phyloP scores from a whole-genome alignment of 2,113 vertebrate genomes.

The Psammodynastes pulverulentus region DNA sequence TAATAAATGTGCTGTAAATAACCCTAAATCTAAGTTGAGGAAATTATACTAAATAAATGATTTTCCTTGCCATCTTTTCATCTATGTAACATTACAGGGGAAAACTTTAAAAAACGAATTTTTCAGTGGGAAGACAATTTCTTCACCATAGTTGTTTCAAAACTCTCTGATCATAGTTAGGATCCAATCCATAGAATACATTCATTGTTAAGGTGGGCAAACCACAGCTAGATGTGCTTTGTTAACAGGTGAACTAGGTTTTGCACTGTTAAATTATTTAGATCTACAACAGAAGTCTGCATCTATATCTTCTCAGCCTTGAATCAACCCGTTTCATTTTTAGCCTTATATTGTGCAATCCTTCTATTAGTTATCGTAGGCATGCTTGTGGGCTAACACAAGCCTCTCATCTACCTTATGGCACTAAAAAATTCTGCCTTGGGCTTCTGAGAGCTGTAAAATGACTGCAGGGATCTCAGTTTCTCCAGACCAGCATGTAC shows the following conservation, averaged over 20 bases:
- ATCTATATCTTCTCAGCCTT: constrained; percentile 69
- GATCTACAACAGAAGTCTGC: constrained; percentile 63
- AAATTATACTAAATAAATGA: not conserved
- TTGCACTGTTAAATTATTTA: constrained; percentile 75
- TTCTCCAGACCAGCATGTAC: constrained; percentile 53
- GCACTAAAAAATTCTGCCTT: constrained; percentile 62
- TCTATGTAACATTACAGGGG: not conserved
- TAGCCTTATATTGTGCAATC: constrained; percentile 58
- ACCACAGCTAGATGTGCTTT: constrained; percentile 60
- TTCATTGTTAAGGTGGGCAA: not conserved
- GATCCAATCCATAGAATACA: not conserved
- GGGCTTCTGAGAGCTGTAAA: constrained; percentile 57
- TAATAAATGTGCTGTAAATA: not conserved
- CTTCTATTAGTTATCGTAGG: constrained; percentile 65
- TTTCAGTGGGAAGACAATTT: not conserved
- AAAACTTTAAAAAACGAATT: not conserved
- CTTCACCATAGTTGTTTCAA: not conserved
- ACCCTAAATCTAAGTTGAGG: not conserved
- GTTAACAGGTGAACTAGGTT: constrained; percentile 54
- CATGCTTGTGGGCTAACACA: constrained; percentile 63
- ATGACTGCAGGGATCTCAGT: constrained; percentile 59
- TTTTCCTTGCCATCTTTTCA: not conserved
- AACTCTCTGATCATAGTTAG: not conserved
- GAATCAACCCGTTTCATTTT: constrained; percentile 68
- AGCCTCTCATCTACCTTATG: constrained; percentile 63